Evolutionary conservation across 1,140 invertebrate species (phyloP).

Genomic region (Drosophila littoralis): DNA sequence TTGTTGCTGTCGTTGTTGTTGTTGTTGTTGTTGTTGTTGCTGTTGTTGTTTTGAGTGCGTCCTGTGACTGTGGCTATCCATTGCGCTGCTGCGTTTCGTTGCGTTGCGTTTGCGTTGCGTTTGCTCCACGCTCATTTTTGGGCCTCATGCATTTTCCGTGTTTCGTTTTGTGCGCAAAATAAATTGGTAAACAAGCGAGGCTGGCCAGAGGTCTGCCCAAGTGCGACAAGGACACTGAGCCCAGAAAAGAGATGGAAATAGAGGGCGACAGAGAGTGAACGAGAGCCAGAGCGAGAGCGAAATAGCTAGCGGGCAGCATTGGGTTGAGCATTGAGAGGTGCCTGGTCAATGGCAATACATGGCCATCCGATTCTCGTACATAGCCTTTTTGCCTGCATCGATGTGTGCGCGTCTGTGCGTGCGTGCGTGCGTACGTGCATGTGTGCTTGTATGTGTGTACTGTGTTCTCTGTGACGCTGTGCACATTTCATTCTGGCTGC

Average conservation of each 20-base stretch:
- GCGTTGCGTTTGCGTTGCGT: conserved; percentile 12
- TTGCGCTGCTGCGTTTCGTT: conserved; percentile 40
- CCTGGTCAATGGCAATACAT: conserved; percentile 74
- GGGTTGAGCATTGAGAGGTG: conserved; percentile 26
- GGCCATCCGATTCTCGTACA: conserved; percentile 56
- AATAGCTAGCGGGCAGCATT: background rate
- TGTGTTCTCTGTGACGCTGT: conserved; percentile 35
- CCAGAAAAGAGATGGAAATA: background rate
- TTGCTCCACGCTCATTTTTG: conserved; percentile 30
- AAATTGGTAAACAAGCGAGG: conserved; percentile 78
- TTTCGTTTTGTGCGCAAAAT: conserved; percentile 81
- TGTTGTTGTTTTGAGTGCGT: conserved; percentile 21
- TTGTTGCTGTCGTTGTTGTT: conserved; percentile 29
- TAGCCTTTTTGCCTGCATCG: conserved; percentile 45
- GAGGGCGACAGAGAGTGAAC: background rate
- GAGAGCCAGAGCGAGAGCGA: background rate
- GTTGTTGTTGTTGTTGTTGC: conserved; percentile 20
- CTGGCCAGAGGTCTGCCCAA: conserved; percentile 35
- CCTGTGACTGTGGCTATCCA: conserved; percentile 61
- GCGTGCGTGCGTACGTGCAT: conserved; percentile 8
- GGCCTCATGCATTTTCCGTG: conserved; percentile 77
- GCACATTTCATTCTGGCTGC: conserved; percentile 61
- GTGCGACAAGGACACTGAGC: conserved; percentile 36
- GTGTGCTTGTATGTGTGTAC: conserved; percentile 17
- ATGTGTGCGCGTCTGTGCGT: conserved; percentile 18